A percentile compares a stretch with the other conserved stretches of the same genome.
Evolutionary conservation across 2,797 vertebrate species (phyloP).

Genomic region (Aeoliscus strigatus): DNA sequence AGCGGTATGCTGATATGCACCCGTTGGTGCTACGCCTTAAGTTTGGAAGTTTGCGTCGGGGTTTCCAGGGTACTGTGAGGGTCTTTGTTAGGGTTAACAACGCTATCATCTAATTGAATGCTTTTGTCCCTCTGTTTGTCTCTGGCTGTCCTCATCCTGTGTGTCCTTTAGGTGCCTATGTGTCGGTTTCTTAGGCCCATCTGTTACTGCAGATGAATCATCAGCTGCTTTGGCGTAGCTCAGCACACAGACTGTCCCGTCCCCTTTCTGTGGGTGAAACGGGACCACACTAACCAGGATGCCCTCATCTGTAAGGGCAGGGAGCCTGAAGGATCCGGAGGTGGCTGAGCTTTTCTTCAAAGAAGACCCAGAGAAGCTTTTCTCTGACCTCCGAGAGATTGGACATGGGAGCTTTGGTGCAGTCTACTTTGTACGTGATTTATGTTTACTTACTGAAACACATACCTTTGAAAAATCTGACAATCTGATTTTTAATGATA

Average conservation of each 20-base stretch:
- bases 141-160: too few species aligned
- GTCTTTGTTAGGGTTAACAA: too few species aligned
- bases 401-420: conserved; percentile 99
- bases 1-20: too few species aligned
- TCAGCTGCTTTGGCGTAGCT: conserved; percentile 77
- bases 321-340: conserved; percentile 97
- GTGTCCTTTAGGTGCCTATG: too few species aligned
- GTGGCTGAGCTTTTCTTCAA: conserved; percentile 98
- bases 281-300: conserved; percentile 79
- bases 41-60: too few species aligned
- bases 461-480: too few species aligned
- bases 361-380: conserved; percentile 98
- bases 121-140: conserved; percentile 68
- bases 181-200: conserved; percentile 67
- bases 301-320: conserved; percentile 95
- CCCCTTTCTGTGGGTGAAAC: conserved; percentile 67
- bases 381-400: conserved; percentile 95
- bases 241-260: conserved; percentile 89
- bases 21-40: too few species aligned
- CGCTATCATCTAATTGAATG: too few species aligned
- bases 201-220: conserved; percentile 92
- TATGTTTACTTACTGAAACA: conserved; percentile 7
- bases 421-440: conserved; percentile 91
- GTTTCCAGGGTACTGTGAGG: too few species aligned
- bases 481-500: too few species aligned